A percentile compares a stretch with the other conserved stretches of the same genome.
These are phyloP conservation scores for Keiferia lycopersicella DNA, from an alignment of 2,888 invertebrate species.

Conservation along the genomic window DNA sequence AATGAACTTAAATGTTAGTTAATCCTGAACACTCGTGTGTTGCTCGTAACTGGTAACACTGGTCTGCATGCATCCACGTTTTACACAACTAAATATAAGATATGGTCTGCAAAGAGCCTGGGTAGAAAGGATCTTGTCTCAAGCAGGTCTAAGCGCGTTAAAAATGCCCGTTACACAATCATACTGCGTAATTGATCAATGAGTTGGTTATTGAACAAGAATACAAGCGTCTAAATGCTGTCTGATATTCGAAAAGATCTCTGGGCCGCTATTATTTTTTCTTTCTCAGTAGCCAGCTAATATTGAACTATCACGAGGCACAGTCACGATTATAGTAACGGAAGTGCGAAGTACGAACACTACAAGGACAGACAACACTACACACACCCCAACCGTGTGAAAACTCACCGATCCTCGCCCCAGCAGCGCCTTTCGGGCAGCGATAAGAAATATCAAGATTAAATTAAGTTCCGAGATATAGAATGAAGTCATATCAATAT, in stretches of 20 bases:
- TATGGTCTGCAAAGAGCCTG: not conserved
- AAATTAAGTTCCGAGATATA: constrained; percentile 6
- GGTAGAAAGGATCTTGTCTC: not conserved
- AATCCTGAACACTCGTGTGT: not conserved
- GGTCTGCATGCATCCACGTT: not conserved
- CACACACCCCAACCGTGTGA: constrained; percentile 50
- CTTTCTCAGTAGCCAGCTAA: not conserved
- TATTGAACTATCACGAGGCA: not conserved
- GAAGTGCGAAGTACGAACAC: not conserved
- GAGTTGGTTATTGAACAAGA: not conserved
- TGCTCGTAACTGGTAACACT: not conserved
- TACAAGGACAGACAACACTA: constrained; percentile 46
- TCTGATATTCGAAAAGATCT: not conserved
- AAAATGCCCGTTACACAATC: not conserved
- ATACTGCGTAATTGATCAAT: not conserved
- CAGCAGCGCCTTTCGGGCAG: constrained; percentile 82
- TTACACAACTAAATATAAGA: not conserved
- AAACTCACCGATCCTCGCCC: constrained; percentile 85
- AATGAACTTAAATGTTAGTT: too few species aligned
- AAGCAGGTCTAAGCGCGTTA: not conserved
- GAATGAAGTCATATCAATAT: not conserved
- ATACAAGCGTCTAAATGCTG: not conserved
- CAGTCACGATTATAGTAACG: not conserved
- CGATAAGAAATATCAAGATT: constrained; percentile 57
- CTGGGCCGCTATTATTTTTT: not conserved